Evolutionary conservation across 2,888 invertebrate genomes (phyloP).

Genomic region (Agrotis exclamationis): DNA sequence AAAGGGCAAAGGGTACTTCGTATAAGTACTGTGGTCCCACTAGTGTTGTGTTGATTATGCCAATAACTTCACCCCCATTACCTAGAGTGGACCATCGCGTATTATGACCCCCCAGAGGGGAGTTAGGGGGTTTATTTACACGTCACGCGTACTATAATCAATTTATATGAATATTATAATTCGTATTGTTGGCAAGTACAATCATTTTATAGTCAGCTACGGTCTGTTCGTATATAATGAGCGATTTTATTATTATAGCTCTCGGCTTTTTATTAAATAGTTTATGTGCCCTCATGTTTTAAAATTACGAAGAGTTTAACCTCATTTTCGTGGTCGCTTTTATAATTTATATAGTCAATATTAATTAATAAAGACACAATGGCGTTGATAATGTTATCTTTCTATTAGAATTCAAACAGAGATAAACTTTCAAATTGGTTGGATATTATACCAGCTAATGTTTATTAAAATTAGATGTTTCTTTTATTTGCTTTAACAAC

Average conservation of each 20-base stretch:
- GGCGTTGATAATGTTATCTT: conserved; percentile 12
- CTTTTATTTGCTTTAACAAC: not conserved
- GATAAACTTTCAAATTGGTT: not conserved
- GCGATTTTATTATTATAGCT: conserved; percentile 50
- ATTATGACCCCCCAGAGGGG: conserved; percentile 29
- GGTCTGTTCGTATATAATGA: conserved; percentile 17
- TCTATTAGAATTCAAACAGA: not conserved
- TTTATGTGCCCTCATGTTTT: conserved; percentile 47
- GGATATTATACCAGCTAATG: not conserved
- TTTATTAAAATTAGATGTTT: not conserved
- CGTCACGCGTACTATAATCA: conserved; percentile 50
- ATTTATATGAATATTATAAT: conserved; percentile 52
- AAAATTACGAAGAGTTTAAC: conserved; percentile 19
- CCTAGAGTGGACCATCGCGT: conserved; percentile 46
- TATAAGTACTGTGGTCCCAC: not conserved
- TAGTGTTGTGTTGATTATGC: conserved; percentile 36
- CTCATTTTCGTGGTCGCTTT: conserved; percentile 24
- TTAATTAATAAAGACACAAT: conserved; percentile 23
- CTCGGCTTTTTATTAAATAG: conserved; percentile 35
- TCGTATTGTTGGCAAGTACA: conserved; percentile 23
- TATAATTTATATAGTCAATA: not conserved
- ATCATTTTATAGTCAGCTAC: conserved; percentile 32
- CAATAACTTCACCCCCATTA: conserved; percentile 48
- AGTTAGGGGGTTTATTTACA: conserved; percentile 35
- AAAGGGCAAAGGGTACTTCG: not conserved